Evolutionary conservation across 2,888 invertebrate species (phyloP), one percentile per base, ranked within the genome.

Genomic region (Monochamus alternatus): DNA sequence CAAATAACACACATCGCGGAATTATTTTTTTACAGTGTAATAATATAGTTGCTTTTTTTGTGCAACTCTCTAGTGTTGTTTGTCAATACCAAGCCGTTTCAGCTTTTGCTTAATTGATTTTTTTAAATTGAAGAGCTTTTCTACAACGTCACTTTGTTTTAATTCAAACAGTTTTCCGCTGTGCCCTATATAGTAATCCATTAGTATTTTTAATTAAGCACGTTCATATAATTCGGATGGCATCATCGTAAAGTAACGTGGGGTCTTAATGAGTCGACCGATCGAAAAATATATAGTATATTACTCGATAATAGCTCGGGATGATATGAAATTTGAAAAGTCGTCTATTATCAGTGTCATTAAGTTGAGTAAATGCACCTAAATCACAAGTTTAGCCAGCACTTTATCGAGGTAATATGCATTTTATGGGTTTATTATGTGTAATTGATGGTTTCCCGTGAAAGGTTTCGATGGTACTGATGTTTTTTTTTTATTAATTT

Each of bases 261-360:
- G 60, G 67, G 38, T 55, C 65, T 69, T 70, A 76, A 76, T 73
- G 60, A 38, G 38, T 38, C 38, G 68, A 73, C 65, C 73, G n/a
- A 73, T 76, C 74, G 62, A 71, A 68, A 67, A 71, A 65, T 72
- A 38, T 38, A 64, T 43, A 51, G 55, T 64, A 69, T 51, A 63
- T 47, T 64, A 62, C 44, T 14, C 69, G 68, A 69, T 74, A 78
- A 75, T 65, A 55, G 71, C 72, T 47, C 55, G 63, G 69, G 75
- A 75, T 63, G 74, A 70, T 76, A 73, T 55, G 63, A 69, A 76
- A 76, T 74, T 76, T 75, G 78, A 78, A 76, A 74, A 76, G 75
- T 78, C 63, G 73, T 74, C 76, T 75, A 76, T 78, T 78, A 78
- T 75, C 74, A 74, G 64, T 69, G 69, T 75, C 71, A 78, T 78